Evolutionary conservation across 2,797 vertebrate species (phyloP).

Genomic region (Neoniphon sammara): DNA sequence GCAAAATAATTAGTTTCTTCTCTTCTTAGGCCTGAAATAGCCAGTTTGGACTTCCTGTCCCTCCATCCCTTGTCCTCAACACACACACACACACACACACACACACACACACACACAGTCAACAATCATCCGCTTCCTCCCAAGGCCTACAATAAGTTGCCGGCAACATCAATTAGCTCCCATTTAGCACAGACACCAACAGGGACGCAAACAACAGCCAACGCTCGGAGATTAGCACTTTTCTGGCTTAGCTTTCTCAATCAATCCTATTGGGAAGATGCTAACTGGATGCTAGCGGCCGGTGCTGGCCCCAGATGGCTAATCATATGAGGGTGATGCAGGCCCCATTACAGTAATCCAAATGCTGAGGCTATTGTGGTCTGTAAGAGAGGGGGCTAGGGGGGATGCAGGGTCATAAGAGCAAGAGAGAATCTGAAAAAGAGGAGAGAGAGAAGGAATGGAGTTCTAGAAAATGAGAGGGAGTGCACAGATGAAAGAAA

Average conservation of each 20-base stretch:
- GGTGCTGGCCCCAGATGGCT: slow-evolving; percentile 62
- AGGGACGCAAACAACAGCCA: slow-evolving; percentile 62
- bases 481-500: background rate
- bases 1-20: background rate
- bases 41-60: slow-evolving; percentile 5
- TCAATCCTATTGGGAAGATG: slow-evolving; percentile 44
- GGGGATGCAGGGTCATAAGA: slow-evolving; percentile 36
- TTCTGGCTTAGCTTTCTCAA: slow-evolving; percentile 62
- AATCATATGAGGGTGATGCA: slow-evolving; percentile 62
- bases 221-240: slow-evolving; percentile 65
- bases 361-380: slow-evolving; percentile 60
- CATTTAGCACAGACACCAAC: slow-evolving; percentile 61
- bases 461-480: background rate
- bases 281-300: slow-evolving; percentile 60
- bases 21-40: slow-evolving; percentile 3
- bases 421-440: slow-evolving; percentile 1
- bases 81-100: background rate
- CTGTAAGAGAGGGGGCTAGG: slow-evolving; percentile 44
- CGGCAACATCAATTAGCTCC: slow-evolving; percentile 79
- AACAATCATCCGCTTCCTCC: slow-evolving; percentile 48
- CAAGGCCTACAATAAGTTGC: slow-evolving; percentile 57
- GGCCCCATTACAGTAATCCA: slow-evolving; percentile 73
- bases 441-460: background rate
- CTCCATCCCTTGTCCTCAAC: slow-evolving; percentile 21
- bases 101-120: background rate